phyloP scores from a whole-genome alignment of 2,113 vertebrate genomes.

The Spheniscus mendiculus region DNA sequence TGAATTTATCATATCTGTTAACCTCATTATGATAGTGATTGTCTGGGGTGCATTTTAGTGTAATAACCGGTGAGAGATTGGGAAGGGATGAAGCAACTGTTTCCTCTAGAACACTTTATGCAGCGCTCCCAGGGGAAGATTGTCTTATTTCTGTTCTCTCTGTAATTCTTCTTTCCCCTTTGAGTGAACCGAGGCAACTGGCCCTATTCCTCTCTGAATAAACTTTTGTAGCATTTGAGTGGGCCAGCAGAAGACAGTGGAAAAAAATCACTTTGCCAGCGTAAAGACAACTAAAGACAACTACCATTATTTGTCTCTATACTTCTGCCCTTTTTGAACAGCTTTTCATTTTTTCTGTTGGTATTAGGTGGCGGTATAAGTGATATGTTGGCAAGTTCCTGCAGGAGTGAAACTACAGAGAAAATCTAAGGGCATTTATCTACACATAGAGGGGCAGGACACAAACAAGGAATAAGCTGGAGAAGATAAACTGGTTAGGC shows the following conservation, averaged over 20 bases:
- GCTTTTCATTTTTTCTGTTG: neutral
- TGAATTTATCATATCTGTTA: slow-evolving; percentile 65
- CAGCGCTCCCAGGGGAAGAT: slow-evolving; percentile 21
- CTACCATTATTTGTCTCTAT: neutral
- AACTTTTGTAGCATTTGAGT: neutral
- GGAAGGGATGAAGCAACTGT: slow-evolving; percentile 48
- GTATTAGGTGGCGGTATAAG: neutral
- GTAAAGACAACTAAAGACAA: neutral
- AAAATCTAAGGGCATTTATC: neutral
- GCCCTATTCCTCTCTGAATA: neutral
- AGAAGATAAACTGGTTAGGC: neutral
- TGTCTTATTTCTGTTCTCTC: slow-evolving; percentile 44
- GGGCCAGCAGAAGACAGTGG: neutral
- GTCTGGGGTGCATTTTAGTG: slow-evolving; percentile 60
- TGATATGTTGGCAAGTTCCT: neutral
- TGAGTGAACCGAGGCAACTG: neutral
- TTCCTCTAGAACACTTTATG: slow-evolving; percentile 49
- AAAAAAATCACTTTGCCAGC: neutral
- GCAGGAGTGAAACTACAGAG: neutral
- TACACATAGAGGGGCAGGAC: accelerated
- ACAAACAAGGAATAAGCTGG: neutral
- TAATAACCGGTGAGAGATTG: slow-evolving; percentile 58
- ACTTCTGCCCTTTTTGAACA: neutral
- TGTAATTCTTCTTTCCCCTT: slow-evolving; percentile 24
- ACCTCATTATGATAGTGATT: slow-evolving; percentile 66